Evolutionary conservation across 2,113 vertebrate genomes (phyloP).

Genomic region (Otolemur garnettii): DNA sequence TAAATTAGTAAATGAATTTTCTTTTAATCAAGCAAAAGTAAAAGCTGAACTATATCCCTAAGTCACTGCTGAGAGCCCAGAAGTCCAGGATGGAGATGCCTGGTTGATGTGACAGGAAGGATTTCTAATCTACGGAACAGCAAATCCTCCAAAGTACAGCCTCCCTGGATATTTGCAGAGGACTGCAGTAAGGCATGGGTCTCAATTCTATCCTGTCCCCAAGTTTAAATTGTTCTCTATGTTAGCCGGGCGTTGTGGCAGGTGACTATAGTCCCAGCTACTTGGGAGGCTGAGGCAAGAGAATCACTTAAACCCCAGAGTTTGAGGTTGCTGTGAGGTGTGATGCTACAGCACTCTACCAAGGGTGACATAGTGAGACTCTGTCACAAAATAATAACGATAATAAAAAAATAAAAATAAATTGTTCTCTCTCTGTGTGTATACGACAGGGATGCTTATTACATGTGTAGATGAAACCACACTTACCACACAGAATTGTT

Average conservation of each 20-base stretch:
- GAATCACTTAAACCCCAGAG: too few relatives aligned
- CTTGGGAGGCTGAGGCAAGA: too few relatives aligned
- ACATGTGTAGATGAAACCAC: neutral
- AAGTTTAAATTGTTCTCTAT: neutral
- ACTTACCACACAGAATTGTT: neutral
- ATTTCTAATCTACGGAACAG: neutral
- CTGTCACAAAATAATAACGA: too few relatives aligned
- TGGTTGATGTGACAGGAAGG: neutral
- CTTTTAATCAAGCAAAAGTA: neutral
- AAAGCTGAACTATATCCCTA: neutral
- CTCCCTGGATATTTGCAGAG: neutral
- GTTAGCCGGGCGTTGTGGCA: too few relatives aligned
- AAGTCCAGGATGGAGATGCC: neutral
- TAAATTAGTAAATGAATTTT: slow-evolving; percentile 25
- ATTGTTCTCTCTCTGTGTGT: neutral
- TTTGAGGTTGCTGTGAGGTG: too few relatives aligned
- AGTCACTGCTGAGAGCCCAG: neutral
- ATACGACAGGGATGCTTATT: neutral
- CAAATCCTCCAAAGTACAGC: neutral
- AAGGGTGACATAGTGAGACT: too few relatives aligned
- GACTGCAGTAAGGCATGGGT: neutral
- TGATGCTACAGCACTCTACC: too few relatives aligned
- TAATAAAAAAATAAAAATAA: too few relatives aligned
- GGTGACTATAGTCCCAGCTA: too few relatives aligned
- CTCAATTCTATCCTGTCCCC: neutral